Evolutionary conservation across 2,113 vertebrate species (phyloP).

Genomic region (Syngnathus floridae): DNA sequence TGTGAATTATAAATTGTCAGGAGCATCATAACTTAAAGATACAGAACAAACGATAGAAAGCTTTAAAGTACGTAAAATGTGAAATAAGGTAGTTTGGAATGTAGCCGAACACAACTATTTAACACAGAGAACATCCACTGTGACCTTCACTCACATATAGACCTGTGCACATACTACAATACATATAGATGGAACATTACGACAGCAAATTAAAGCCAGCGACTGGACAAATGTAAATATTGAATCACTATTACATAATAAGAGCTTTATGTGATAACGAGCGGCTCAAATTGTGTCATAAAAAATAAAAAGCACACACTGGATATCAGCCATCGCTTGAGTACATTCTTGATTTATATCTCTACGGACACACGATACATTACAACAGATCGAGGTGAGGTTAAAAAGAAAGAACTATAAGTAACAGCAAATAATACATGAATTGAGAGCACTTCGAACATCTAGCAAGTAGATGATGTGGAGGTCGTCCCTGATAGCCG

Average conservation of each 20-base stretch:
- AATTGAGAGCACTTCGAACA: slow-evolving; percentile 34
- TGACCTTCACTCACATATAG: slow-evolving; percentile 22
- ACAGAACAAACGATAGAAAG: slow-evolving; percentile 39
- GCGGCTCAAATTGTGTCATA: slow-evolving; percentile 62
- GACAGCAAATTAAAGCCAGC: slow-evolving; percentile 30
- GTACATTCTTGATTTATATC: slow-evolving; percentile 28
- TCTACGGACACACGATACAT: slow-evolving; percentile 24
- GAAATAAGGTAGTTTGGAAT: slow-evolving; percentile 21
- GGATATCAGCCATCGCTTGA: slow-evolving; percentile 25
- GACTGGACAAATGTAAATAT: slow-evolving; percentile 63
- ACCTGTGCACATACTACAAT: slow-evolving; percentile 36
- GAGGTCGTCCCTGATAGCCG: slow-evolving; percentile 59
- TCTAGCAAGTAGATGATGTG: slow-evolving; percentile 33
- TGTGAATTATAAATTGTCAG: slow-evolving; percentile 50
- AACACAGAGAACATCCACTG: slow-evolving; percentile 4
- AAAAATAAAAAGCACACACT: slow-evolving; percentile 38
- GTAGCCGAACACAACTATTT: not conserved
- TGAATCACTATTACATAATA: slow-evolving; percentile 60
- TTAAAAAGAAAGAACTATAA: not conserved
- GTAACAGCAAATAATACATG: not conserved
- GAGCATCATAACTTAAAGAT: slow-evolving; percentile 36
- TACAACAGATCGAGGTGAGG: slow-evolving; percentile 8
- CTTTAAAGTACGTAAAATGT: slow-evolving; percentile 26
- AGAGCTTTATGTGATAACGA: slow-evolving; percentile 54
- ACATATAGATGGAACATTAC: slow-evolving; percentile 28